These are phyloP conservation scores for Pseudorectes ferrugineus DNA, from an alignment of 2,113 vertebrate genomes.

Conservation along the genomic window DNA sequence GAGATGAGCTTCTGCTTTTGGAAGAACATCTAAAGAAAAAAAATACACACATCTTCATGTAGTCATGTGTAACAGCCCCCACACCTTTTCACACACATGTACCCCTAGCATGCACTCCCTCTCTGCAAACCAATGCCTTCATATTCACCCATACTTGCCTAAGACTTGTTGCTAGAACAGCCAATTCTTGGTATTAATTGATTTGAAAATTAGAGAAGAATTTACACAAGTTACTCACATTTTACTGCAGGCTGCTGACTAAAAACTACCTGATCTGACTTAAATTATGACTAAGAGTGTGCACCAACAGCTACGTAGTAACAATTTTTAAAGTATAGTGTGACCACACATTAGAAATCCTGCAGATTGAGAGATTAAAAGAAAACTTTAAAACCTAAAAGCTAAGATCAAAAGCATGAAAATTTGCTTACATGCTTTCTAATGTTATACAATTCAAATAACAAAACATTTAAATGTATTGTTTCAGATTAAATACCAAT, in stretches of 20 bases:
- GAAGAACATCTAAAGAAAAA: constrained; percentile 63
- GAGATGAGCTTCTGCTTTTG: constrained; percentile 73
- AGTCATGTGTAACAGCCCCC: not conserved
- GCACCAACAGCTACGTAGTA: not conserved
- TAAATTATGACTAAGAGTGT: not conserved
- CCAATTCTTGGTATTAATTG: not conserved
- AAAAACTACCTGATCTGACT: not conserved
- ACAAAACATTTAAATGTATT: not conserved
- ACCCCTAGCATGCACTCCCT: not conserved
- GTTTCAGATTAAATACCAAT: not conserved
- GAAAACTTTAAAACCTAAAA: not conserved
- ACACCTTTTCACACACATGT: not conserved
- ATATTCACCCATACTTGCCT: not conserved
- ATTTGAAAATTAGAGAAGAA: not conserved
- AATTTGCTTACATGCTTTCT: not conserved
- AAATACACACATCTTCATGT: not conserved
- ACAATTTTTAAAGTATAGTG: not conserved
- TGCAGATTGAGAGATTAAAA: not conserved
- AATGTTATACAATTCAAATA: not conserved
- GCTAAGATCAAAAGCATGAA: not conserved
- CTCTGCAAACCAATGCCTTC: not conserved
- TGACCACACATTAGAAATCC: not conserved
- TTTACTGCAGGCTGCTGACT: not conserved
- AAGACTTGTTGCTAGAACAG: not conserved
- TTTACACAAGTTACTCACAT: not conserved